Evolutionary conservation across 2,797 vertebrate genomes (phyloP).

Genomic region (Smutsia gigantea): DNA sequence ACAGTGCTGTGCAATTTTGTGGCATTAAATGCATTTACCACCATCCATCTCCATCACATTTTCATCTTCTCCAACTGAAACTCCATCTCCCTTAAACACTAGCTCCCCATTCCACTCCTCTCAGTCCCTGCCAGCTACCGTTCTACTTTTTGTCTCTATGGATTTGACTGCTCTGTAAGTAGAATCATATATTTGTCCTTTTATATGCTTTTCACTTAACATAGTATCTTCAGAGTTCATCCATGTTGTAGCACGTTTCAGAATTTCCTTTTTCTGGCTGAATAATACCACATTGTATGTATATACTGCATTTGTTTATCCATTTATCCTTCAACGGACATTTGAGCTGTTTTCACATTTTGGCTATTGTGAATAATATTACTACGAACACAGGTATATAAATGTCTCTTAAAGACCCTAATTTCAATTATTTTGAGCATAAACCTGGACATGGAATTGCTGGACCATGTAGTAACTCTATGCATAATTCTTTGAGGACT

Average conservation of each 20-base stretch:
- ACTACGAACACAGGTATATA: not conserved
- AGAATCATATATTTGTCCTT: slow-evolving; percentile 14
- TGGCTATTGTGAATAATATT: not conserved
- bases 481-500: not conserved
- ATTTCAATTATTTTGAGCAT: not conserved
- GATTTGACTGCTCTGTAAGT: not conserved
- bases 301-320: not conserved
- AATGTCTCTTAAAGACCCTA: not conserved
- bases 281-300: not conserved
- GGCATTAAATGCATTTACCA: not conserved
- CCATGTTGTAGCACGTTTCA: not conserved
- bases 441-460: not conserved
- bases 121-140: not conserved
- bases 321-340: not conserved
- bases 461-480: not conserved
- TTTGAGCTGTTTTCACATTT: slow-evolving; percentile 2
- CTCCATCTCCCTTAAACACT: not conserved
- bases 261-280: not conserved
- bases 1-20: not conserved
- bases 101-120: not conserved
- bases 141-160: not conserved
- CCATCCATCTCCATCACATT: not conserved
- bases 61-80: not conserved
- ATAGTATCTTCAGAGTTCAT: not conserved
- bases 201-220: not conserved